phyloP scores from a whole-genome alignment of 2,113 vertebrate species.

The Sander vitreus region DNA sequence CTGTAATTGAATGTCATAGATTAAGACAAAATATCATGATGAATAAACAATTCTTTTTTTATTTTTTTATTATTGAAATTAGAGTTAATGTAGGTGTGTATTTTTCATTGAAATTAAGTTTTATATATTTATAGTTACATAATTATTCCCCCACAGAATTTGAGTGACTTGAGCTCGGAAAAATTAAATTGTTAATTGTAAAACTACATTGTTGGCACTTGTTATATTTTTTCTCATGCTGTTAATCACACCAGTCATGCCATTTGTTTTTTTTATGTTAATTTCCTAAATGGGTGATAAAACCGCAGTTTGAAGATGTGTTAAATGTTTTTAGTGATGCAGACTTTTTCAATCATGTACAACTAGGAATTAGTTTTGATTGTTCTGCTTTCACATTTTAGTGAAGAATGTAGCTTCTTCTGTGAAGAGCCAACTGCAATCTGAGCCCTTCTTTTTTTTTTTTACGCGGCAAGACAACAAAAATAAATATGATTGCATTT shows the following conservation, averaged over 20 bases:
- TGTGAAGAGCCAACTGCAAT: slow-evolving; percentile 85
- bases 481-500: slow-evolving; percentile 79
- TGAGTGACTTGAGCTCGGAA: slow-evolving; percentile 6
- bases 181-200: slow-evolving; percentile 9
- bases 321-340: slow-evolving; percentile 25
- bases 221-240: slow-evolving; percentile 29
- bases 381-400: slow-evolving; percentile 83
- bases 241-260: slow-evolving; percentile 26
- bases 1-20: not conserved
- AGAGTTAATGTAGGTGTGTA: not conserved
- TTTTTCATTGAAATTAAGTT: slow-evolving; percentile 20
- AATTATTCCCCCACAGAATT: slow-evolving; percentile 25
- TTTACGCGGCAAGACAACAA: slow-evolving; percentile 69
- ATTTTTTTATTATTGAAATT: slow-evolving; percentile 12
- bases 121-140: slow-evolving; percentile 23
- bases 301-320: slow-evolving; percentile 29
- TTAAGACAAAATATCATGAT: slow-evolving; percentile 2
- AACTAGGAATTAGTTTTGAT: slow-evolving; percentile 27
- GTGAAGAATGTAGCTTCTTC: slow-evolving; percentile 85
- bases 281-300: slow-evolving; percentile 28
- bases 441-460: slow-evolving; percentile 74
- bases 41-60: not conserved
- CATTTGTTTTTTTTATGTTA: not conserved
- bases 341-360: slow-evolving; percentile 37
- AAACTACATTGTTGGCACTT: slow-evolving; percentile 55